A percentile compares a stretch with the other conserved stretches of the same genome.
phyloP scores from a whole-genome alignment of 2,797 vertebrate species.

The Lemur catta region DNA sequence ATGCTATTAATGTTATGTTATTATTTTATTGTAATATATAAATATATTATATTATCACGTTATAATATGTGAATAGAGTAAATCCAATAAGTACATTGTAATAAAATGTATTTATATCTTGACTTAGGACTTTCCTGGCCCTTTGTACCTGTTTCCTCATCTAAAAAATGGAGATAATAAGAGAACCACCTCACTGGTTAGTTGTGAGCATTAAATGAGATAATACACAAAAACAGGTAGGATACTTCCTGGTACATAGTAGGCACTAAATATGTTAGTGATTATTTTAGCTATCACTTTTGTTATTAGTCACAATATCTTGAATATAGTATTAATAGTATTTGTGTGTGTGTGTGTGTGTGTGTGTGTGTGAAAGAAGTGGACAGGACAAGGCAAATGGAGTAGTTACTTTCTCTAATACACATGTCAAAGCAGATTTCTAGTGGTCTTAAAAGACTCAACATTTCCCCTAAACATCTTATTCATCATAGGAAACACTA shows the following conservation, averaged over 20 bases:
- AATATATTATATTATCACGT: not conserved
- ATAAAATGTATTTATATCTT: not conserved
- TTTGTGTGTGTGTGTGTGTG: not conserved
- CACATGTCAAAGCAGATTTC: not conserved
- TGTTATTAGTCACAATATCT: not conserved
- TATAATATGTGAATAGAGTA: not conserved
- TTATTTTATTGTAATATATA: not conserved
- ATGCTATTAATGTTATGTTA: not conserved
- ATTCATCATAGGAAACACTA: not conserved
- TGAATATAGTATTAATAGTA: not conserved
- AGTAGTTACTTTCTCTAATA: not conserved
- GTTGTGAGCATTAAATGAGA: conserved; percentile 10
- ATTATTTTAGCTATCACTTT: conserved; percentile 3
- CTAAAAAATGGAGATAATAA: not conserved
- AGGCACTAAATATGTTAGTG: not conserved
- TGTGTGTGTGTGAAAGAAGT: not conserved
- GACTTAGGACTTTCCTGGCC: not conserved
- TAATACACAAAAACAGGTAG: not conserved
- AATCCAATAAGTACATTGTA: not conserved
- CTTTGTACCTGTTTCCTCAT: not conserved
- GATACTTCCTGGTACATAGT: not conserved
- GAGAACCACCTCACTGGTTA: not conserved
- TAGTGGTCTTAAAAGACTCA: not conserved
- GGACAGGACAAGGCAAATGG: not conserved
- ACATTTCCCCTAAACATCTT: not conserved